Base-by-base conservation (phyloP, 2,797 vertebrate genomes). In the Scleropages formosus region DNA sequence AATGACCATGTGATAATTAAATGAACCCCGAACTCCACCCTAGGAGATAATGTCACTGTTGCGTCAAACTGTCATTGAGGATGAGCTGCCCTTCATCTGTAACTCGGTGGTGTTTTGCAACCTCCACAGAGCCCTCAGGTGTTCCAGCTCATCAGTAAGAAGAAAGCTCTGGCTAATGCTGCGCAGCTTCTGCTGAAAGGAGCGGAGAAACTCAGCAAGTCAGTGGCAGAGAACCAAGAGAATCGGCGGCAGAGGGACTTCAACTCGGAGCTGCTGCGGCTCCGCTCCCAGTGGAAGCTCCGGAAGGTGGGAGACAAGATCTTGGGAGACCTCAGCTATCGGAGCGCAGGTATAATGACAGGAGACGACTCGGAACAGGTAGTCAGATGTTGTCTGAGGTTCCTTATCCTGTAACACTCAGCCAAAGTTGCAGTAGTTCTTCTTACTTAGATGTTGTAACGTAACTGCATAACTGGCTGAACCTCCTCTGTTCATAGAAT, bases 251-350 rank as follows among this genome's bases (percentile, higher is more conserved):
- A 98, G 84, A 89, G 96, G 77, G 98, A 99, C 86, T 99, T 99
- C 82, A 99, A 98, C 83, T 95, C 96, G 0, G 97, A 99, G 76
- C 92, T 99, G 62, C 88, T 99, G 72, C 86, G 96, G 1, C 86
- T 99, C 16, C 93, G 96, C 24, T 97, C 98, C 0, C 98, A 98
- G 81, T 99, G 98, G 98, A 99, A 99, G 76, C 90, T 99, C 12
- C 95, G 97, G 75, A 98, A 98, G 91, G 94, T 98, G 4, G 96
- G 98, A 73, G 97, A 99, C 87, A 99, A 99, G 90, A 98, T 99
- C 82, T 93, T 99, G 47, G 97, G 98, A 0, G 98, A 99, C 81
- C 91, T 99, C 78, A 99, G 97, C 88, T 99, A 98, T 88, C 92
- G 96, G 82, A 99, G 98, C 13, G 96, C 97, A 87, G 97, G 97